phyloP scores from a whole-genome alignment of 2,888 invertebrate species.

The Pegoplata infirma region DNA sequence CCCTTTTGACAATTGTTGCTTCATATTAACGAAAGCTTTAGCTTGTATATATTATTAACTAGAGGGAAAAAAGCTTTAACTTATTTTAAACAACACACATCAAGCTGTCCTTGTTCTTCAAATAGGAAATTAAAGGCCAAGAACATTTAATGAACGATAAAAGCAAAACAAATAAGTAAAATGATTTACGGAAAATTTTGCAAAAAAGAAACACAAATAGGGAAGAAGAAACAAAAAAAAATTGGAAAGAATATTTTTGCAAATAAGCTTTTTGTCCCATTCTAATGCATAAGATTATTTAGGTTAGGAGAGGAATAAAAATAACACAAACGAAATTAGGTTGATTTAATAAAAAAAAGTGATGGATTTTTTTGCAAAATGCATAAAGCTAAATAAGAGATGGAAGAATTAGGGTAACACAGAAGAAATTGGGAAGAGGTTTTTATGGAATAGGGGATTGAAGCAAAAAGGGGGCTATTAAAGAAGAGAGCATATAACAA shows the following conservation, averaged over 20 bases:
- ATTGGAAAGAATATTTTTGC: slow-evolving; percentile 54
- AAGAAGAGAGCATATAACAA: not conserved
- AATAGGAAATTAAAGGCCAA: slow-evolving; percentile 76
- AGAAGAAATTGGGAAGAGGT: not conserved
- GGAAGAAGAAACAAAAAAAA: slow-evolving; percentile 23
- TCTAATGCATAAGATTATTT: slow-evolving; percentile 54
- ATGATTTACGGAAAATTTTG: slow-evolving; percentile 3
- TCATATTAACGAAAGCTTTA: not conserved
- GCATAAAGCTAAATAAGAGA: slow-evolving; percentile 12
- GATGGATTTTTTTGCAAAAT: slow-evolving; percentile 19
- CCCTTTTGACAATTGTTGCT: not conserved
- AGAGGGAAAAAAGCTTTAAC: not conserved
- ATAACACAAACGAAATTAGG: slow-evolving; percentile 38
- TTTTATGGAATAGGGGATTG: slow-evolving; percentile 10
- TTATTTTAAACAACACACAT: not conserved
- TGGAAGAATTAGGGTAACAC: not conserved
- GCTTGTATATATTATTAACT: too few species aligned
- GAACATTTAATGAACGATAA: slow-evolving; percentile 64
- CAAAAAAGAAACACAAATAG: slow-evolving; percentile 5
- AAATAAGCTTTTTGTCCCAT: slow-evolving; percentile 55
- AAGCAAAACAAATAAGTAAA: slow-evolving; percentile 28
- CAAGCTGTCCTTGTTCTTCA: slow-evolving; percentile 77
- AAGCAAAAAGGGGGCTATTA: not conserved
- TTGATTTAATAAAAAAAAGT: slow-evolving; percentile 45
- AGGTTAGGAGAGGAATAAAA: slow-evolving; percentile 41